Base-by-base conservation (phyloP, 37 sponge, comb jelly and placozoan genomes). In the Beroe ovata region DNA sequence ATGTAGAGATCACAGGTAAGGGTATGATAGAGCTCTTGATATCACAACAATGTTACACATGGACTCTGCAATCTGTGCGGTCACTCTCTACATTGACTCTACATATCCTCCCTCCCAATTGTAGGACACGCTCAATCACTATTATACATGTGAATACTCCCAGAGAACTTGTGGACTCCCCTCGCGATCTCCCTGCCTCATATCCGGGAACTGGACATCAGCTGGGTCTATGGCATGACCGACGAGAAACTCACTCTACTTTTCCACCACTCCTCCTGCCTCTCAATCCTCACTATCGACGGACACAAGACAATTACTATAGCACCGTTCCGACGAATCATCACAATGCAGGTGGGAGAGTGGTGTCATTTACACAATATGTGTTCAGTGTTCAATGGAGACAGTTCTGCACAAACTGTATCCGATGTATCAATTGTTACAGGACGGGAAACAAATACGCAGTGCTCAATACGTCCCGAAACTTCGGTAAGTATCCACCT, bases 241-340 rank as follows among this genome's bases (percentile, higher is more conserved):
- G 54, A 77, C 47, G 26, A 8, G n/a, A 39, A 77, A 4, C 14
- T 77, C 1, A 4, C 84, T 19, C 84, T 77, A 6, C 54, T 77
- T 11, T 77, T 77, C 26, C n/a, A 11, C 22, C 84, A 77, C n/a
- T 77, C 54, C 25, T 26, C 41, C n/a, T 8, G 25, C 36, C 47
- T 77, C 14, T 42, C 28, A 35, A 40, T 32, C 1, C 84, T 77
- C 3, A 77, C 42, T 77, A 77, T 77, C 33, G 84, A 77, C 84
- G 84, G 84, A 3, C 84, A 77, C 84, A 77, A 77, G 54, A 30
- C 26, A 14, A 77, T 77, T 25, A 77, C 84, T n/a, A 77, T 35
- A 4, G 54, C 8, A 23, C 23, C n/a, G 23, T 77, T 77, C 28
- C 39, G 84, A 29, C 39, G 41, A 35, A 77, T 77, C 26, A 40